A percentile compares a stretch with the other conserved stretches of the same genome.
Conservation (phyloP, 1,140 invertebrate genomes). For the Monochamus saltuarius region DNA sequence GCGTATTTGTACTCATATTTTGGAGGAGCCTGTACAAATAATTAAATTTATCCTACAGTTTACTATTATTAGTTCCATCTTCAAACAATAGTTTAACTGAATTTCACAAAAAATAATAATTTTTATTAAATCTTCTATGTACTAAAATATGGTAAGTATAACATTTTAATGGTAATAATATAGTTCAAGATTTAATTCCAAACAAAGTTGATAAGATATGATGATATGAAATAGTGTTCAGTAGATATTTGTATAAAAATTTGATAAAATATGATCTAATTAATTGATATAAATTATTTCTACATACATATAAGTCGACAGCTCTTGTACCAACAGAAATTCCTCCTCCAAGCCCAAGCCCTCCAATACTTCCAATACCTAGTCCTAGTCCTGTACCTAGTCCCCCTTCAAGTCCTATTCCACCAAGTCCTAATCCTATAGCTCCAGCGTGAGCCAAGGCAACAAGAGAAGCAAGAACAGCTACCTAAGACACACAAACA, state of each 20-base stretch:
- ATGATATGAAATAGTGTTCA: too few species aligned
- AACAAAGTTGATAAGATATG: too few species aligned
- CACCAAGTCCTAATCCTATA: slow-evolving; percentile 2
- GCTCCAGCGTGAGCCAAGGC: slow-evolving; percentile 11
- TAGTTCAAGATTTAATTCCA: too few species aligned
- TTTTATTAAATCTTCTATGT: too few species aligned
- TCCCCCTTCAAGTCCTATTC: background rate
- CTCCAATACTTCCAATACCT: background rate
- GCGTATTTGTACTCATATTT: slow-evolving; percentile 36
- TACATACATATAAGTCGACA: slow-evolving; percentile 26
- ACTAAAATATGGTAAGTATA: too few species aligned
- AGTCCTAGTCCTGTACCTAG: slow-evolving; percentile 3
- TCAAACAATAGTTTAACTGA: too few species aligned
- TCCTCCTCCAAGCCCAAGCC: background rate
- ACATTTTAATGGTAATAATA: too few species aligned
- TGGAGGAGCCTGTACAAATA: slow-evolving; percentile 26
- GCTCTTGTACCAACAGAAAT: background rate
- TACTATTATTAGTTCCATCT: too few species aligned
- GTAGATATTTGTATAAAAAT: too few species aligned
- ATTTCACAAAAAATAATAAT: too few species aligned
- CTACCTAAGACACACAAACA: background rate
- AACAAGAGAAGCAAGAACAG: background rate
- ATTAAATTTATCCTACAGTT: too few species aligned
- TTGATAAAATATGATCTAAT: too few species aligned
- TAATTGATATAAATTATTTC: background rate